Base-by-base conservation (phyloP, 2,888 invertebrate species). In the Apamea monoglypha region DNA sequence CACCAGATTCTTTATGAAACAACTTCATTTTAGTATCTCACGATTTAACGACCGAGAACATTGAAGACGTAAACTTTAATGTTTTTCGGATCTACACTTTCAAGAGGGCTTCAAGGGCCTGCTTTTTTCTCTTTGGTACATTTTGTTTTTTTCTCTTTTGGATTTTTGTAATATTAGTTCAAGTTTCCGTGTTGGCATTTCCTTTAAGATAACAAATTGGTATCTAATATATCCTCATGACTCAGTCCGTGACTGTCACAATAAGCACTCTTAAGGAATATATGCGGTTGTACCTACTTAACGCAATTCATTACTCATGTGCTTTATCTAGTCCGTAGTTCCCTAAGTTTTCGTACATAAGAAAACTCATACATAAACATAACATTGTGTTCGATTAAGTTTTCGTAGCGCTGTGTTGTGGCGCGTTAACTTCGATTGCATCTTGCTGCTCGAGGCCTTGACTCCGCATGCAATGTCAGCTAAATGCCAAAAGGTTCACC, bases 401-500 rank as follows among this genome's bases (percentile, higher is more conserved):
- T 68, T 76, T 59, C 32, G 50, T 32, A 69, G 21, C 53, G 59
- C 69, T 61, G 69, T 64, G 36, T 70, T 44, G 61, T 56, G 56
- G 68, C 66, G 72, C 70, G 44, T 70, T 74, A 70, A 66, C 63
- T 71, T 78, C 61, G 69, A 78, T 80, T 83, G 82, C 83, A 85
- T 86, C 83, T 83, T 67, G 76, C 70, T 36, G 63, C 44, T 56
- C 14, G n/a, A 53, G 76, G 67, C 87, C 88, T 87, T 88, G 88
- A 87, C 82, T 82, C 80, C n/a, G 67, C 73, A 73, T 76, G 79
- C 88, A 89, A 89, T 86, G 88, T 86, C 88, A 89, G 71, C 53
- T 71, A 86, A 90, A 90, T 90, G 85, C 77, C 86, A 88, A 87
- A 82, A 88, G 81, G 84, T 87, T 82, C 81, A 81, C 78, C 76